Conservation (phyloP, 2,797 vertebrate species). For the Heteromormyrus szaboi region DNA sequence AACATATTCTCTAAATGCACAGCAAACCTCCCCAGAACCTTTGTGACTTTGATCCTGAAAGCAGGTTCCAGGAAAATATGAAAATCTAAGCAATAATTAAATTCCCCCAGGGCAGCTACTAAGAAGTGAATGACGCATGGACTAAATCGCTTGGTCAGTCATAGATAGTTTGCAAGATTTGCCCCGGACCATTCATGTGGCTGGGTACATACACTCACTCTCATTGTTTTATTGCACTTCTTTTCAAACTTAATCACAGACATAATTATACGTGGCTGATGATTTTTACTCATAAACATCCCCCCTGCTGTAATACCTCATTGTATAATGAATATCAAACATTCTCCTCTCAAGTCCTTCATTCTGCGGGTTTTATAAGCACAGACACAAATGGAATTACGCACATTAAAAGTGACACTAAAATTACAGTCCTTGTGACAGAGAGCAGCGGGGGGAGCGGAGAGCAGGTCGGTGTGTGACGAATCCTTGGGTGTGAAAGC, state of each 20-base stretch:
- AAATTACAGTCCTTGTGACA: not conserved
- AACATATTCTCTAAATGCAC: not conserved
- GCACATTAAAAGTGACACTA: not conserved
- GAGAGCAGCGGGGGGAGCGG: not conserved
- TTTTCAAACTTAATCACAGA: not conserved
- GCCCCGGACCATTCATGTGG: not conserved
- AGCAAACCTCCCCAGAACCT: not conserved
- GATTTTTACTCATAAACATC: not conserved
- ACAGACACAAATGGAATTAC: not conserved
- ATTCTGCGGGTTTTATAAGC: not conserved
- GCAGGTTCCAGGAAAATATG: not conserved
- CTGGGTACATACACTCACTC: not conserved
- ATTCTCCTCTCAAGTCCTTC: not conserved
- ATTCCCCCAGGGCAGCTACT: not conserved
- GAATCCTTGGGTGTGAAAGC: not conserved
- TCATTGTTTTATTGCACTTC: not conserved
- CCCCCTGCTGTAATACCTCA: not conserved
- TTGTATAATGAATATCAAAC: not conserved
- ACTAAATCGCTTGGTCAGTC: not conserved
- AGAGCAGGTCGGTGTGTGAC: not conserved
- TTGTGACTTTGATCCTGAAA: not conserved
- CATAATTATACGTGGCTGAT: not conserved
- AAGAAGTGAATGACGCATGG: not conserved
- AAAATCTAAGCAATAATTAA: not conserved
- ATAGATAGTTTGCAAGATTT: not conserved